Evolutionary conservation across 2,888 invertebrate genomes (phyloP).

Genomic region (Oscheius myriophilus): DNA sequence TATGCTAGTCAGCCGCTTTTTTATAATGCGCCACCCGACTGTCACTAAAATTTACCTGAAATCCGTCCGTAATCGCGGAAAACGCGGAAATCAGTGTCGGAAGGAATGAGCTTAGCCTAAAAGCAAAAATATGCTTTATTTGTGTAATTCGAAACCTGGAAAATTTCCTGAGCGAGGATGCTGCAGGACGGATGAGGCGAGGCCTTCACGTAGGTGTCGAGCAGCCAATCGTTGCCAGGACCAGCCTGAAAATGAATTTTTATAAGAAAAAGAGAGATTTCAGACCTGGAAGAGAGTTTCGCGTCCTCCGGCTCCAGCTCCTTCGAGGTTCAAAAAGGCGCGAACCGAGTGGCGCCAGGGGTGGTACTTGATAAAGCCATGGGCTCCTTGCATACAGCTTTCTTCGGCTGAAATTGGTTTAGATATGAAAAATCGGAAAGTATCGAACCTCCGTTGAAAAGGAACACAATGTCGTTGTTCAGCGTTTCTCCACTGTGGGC

Average conservation of each 20-base stretch:
- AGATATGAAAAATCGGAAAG: not conserved
- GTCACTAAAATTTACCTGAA: conserved; percentile 80
- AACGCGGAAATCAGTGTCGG: conserved; percentile 91
- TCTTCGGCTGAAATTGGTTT: conserved; percentile 79
- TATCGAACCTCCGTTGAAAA: conserved; percentile 82
- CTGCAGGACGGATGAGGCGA: conserved; percentile 87
- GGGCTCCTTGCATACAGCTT: conserved; percentile 86
- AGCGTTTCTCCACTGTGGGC: conserved; percentile 73
- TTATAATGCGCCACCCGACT: no score
- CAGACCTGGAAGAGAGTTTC: conserved; percentile 85
- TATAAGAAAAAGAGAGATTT: not conserved
- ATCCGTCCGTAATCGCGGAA: conserved; percentile 87
- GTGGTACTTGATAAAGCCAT: conserved; percentile 90
- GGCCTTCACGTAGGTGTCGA: conserved; percentile 76
- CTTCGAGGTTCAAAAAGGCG: conserved; percentile 88
- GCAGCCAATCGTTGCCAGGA: conserved; percentile 77
- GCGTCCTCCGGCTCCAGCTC: conserved; percentile 89
- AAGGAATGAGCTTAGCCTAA: conserved; percentile 79
- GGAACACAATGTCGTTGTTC: conserved; percentile 82
- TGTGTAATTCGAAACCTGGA: conserved; percentile 81
- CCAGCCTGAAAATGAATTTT: conserved; percentile 67
- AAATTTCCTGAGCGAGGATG: conserved; percentile 81
- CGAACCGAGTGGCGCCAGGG: conserved; percentile 82
- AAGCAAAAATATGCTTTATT: not conserved
- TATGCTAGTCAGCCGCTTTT: no score